phyloP scores from a whole-genome alignment of 2,113 vertebrate species.

The Apodemus speciosus region DNA sequence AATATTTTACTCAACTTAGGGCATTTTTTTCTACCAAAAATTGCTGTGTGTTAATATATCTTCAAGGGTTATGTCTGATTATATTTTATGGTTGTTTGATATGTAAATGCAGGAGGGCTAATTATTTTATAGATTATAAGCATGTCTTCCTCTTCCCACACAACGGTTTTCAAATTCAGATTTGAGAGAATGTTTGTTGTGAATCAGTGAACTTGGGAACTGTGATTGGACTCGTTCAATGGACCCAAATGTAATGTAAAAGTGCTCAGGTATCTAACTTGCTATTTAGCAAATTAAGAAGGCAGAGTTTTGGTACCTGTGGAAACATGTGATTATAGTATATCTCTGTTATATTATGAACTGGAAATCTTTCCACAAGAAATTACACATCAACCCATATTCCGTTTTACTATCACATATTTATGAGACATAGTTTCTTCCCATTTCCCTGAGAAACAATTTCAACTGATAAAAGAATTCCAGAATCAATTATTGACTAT shows the following conservation, averaged over 20 bases:
- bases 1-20: background rate
- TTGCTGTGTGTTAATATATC: background rate
- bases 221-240: background rate
- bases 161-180: background rate
- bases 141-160: background rate
- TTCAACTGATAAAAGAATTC: background rate
- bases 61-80: background rate
- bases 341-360: slow-evolving; percentile 16
- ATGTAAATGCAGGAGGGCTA: background rate
- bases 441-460: background rate
- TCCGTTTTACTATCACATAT: background rate
- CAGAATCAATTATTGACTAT: background rate
- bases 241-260: background rate
- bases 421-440: background rate
- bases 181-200: background rate
- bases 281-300: background rate
- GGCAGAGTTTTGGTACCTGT: background rate
- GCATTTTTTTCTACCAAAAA: background rate
- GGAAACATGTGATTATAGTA: background rate
- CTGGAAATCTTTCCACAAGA: background rate
- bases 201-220: background rate
- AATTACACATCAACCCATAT: background rate
- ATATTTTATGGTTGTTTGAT: background rate
- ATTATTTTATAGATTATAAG: background rate
- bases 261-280: background rate